phyloP scores from a whole-genome alignment of 2,888 invertebrate genomes.

The Cataglyphis altisquamis region DNA sequence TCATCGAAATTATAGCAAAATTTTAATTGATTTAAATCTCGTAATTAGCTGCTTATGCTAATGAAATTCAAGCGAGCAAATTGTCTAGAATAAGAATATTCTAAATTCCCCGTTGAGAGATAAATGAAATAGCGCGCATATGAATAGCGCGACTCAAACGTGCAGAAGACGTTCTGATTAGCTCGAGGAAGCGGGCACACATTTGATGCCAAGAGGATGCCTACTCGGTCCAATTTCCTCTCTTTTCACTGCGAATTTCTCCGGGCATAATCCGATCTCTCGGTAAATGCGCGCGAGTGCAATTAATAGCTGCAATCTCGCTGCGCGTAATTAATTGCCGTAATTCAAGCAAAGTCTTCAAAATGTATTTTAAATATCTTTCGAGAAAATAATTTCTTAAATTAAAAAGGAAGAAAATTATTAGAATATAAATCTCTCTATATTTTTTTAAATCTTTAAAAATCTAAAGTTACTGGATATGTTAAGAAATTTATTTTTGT shows the following conservation, averaged over 20 bases:
- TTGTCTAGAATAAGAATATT: conserved; percentile 19
- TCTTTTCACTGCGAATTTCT: conserved; percentile 52
- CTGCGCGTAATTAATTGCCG: conserved; percentile 51
- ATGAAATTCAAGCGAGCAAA: neutral
- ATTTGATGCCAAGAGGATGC: conserved; percentile 32
- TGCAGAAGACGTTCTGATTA: conserved; percentile 32
- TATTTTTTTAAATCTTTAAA: neutral
- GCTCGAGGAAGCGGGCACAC: conserved; percentile 17
- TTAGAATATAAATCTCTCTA: neutral
- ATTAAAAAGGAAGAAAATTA: conserved; percentile 1
- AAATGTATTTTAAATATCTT: conserved; percentile 15
- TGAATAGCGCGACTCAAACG: conserved; percentile 5
- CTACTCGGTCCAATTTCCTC: conserved; percentile 52
- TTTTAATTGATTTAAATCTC: neutral
- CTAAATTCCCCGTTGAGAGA: conserved; percentile 23
- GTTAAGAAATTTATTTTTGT: neutral
- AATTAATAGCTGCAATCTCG: conserved; percentile 57
- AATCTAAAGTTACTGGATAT: neutral
- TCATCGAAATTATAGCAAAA: neutral
- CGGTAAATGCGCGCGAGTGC: conserved; percentile 18
- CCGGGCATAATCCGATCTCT: conserved; percentile 38
- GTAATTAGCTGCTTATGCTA: conserved; percentile 38
- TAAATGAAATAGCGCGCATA: neutral
- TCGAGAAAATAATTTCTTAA: conserved; percentile 23
- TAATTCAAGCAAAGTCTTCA: conserved; percentile 14